A percentile compares a stretch with the other conserved stretches of the same genome.
These are phyloP conservation scores for Orientallactaga bullata DNA, from an alignment of 2,113 vertebrate genomes.

Conservation along the genomic window DNA sequence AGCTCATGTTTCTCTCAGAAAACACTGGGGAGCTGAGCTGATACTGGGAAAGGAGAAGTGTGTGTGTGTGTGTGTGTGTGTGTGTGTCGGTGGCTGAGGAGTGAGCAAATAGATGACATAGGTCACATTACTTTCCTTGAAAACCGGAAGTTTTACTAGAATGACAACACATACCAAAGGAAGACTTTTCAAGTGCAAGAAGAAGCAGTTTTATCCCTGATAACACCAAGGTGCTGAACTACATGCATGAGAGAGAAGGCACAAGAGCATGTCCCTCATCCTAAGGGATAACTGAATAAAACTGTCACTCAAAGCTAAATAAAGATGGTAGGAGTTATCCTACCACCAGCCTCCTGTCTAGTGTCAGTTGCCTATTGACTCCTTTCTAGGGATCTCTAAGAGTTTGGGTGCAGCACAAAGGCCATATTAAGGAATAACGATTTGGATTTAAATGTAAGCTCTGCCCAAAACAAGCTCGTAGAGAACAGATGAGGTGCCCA, in stretches of 20 bases:
- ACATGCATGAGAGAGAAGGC: background rate
- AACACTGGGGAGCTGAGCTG: background rate
- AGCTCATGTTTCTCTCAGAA: background rate
- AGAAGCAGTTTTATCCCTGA: background rate
- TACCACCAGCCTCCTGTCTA: background rate
- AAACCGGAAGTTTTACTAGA: background rate
- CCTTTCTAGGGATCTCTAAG: background rate
- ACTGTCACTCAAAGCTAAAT: background rate
- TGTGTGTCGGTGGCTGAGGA: background rate
- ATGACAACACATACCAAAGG: background rate
- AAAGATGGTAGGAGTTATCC: background rate
- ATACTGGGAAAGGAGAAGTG: background rate
- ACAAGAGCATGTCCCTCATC: background rate
- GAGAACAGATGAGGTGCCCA: background rate
- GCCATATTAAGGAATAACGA: background rate
- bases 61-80: fast-evolving
- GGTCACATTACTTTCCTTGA: background rate
- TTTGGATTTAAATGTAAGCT: background rate
- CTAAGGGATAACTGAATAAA: background rate
- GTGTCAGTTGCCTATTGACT: too few relatives aligned
- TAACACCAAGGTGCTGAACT: background rate
- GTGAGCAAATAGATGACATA: background rate
- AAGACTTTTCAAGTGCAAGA: background rate
- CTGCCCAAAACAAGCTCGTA: background rate
- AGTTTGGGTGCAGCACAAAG: background rate